Evolutionary conservation across 2,888 invertebrate genomes (phyloP).

Genomic region (Diarsia rubi): DNA sequence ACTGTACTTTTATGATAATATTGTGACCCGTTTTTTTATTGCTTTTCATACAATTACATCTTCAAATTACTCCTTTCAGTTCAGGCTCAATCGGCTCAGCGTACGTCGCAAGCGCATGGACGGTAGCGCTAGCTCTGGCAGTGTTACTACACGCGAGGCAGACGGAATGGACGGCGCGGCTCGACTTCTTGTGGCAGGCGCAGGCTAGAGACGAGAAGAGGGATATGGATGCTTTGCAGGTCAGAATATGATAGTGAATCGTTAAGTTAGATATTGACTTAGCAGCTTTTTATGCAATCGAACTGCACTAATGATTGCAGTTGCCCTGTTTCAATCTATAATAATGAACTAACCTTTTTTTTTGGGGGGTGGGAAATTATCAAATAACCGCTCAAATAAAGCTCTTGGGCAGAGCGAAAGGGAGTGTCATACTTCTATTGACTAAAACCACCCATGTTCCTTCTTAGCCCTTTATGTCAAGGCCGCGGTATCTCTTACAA

Average conservation of each 20-base stretch:
- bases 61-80: slow-evolving; percentile 66
- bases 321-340: background rate
- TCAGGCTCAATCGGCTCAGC: slow-evolving; percentile 93
- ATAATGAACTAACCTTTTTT: too few species aligned
- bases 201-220: slow-evolving; percentile 97
- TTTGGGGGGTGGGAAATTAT: too few species aligned
- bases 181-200: slow-evolving; percentile 95
- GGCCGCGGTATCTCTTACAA: too few species aligned
- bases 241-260: slow-evolving; percentile 45
- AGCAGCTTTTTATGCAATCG: background rate
- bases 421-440: too few species aligned
- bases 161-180: slow-evolving; percentile 97
- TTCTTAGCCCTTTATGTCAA: too few species aligned
- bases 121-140: slow-evolving; percentile 95
- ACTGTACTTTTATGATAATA: background rate
- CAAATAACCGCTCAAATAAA: too few species aligned
- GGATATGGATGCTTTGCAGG: slow-evolving; percentile 97
- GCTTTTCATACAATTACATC: background rate
- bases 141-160: slow-evolving; percentile 95
- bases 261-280: background rate
- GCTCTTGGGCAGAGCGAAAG: too few species aligned
- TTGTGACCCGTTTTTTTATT: background rate
- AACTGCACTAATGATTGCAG: background rate
- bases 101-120: slow-evolving; percentile 94
- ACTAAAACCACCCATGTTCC: too few species aligned